Evolutionary conservation across 2,797 vertebrate genomes (phyloP).

Genomic region (Oceanodroma leucorhoa): DNA sequence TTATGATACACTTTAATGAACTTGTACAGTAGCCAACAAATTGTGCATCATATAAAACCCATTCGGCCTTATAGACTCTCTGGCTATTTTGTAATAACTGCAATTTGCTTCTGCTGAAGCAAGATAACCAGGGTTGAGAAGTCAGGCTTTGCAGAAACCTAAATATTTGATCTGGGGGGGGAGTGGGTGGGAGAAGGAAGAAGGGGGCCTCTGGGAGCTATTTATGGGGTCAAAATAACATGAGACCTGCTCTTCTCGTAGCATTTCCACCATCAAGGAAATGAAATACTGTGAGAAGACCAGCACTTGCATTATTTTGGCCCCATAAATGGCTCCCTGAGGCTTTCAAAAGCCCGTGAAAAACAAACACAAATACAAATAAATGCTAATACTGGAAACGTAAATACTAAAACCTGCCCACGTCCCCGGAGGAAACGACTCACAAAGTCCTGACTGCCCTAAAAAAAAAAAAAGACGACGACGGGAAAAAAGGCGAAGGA

Average conservation of each 20-base stretch:
- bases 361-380: slow-evolving; percentile 72
- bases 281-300: slow-evolving; percentile 72
- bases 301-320: slow-evolving; percentile 67
- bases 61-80: slow-evolving; percentile 61
- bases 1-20: slow-evolving; percentile 69
- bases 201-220: slow-evolving; percentile 64
- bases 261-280: slow-evolving; percentile 66
- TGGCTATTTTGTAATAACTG: slow-evolving; percentile 67
- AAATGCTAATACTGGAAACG: slow-evolving; percentile 65
- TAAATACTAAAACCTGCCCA: slow-evolving; percentile 64
- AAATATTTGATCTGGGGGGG: slow-evolving; percentile 66
- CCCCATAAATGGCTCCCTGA: slow-evolving; percentile 60
- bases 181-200: slow-evolving; percentile 64
- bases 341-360: slow-evolving; percentile 67
- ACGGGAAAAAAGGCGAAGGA: background rate
- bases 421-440: slow-evolving; percentile 27
- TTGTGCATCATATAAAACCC: slow-evolving; percentile 66
- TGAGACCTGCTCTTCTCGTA: slow-evolving; percentile 65
- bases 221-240: slow-evolving; percentile 71
- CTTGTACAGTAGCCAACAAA: slow-evolving; percentile 69
- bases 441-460: slow-evolving; percentile 32
- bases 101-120: slow-evolving; percentile 69
- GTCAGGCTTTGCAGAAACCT: slow-evolving; percentile 65
- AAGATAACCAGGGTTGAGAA: slow-evolving; percentile 66
- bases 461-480: background rate